These are phyloP conservation scores for Tachina grossa DNA, from an alignment of 2,888 invertebrate genomes.

Conservation along the genomic window DNA sequence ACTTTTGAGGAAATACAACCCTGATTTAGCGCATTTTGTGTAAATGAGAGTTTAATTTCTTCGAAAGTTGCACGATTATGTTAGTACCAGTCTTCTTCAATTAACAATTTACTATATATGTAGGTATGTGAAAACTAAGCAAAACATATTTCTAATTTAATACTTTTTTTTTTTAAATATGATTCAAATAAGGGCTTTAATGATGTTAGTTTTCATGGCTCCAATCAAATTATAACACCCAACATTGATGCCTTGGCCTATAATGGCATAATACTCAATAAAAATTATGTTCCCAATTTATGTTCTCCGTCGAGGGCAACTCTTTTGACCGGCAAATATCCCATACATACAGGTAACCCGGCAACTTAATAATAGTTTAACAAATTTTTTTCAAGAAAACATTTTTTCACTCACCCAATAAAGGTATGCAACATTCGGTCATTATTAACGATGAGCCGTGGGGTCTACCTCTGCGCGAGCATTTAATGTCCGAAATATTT, in stretches of 20 bases:
- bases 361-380: background rate
- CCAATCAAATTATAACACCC: conserved; percentile 94
- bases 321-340: conserved; percentile 93
- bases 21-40: no score
- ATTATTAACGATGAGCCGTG: conserved; percentile 88
- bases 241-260: conserved; percentile 94
- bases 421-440: conserved; percentile 89
- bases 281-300: conserved; percentile 91
- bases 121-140: no score
- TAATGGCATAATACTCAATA: conserved; percentile 92
- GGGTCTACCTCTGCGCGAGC: conserved; percentile 87
- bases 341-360: conserved; percentile 88
- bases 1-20: no score
- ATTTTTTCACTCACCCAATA: background rate
- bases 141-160: no score
- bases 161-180: background rate
- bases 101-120: no score
- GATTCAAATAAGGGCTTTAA: conserved; percentile 92
- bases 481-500: conserved; percentile 87
- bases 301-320: conserved; percentile 94
- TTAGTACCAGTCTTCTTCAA: no score
- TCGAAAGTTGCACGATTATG: no score
- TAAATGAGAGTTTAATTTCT: no score
- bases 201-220: conserved; percentile 95
- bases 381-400: background rate